Evolutionary conservation across 2,888 invertebrate species (phyloP), one percentile per base, ranked within the genome.

Genomic region (Cephus sareptanus): DNA sequence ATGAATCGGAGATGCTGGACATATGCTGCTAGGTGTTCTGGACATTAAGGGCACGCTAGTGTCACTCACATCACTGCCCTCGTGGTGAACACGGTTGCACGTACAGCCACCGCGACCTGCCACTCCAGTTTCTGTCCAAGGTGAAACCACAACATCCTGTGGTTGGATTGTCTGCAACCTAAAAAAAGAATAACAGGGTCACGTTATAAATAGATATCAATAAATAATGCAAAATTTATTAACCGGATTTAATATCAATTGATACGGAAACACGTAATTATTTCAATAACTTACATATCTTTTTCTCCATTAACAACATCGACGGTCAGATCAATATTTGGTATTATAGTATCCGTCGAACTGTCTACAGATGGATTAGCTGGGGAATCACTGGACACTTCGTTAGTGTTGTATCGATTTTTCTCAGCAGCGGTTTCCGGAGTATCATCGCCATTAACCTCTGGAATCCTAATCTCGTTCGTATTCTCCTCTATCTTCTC

Each of bases 11-110:
- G 94, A 94, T 75, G 94, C 93, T 34, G 93, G 93, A 85, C 92
- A 93, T 79, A 93, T 92, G 79, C 93, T 93, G 83, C 94, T 94
- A 11, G 94, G 94, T 30, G 94, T 94, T 84, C 93, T 92, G 11
- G 94, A 94, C 85, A 93, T 92, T 75, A 92, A 84, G 9, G 94
- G 93, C 4, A 85, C 87, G 37, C 90, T 90, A 40, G 88, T 88
- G 68, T 91, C 91, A 81, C 90, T 91, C 9, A 87, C 81, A 34
- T 91, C 91, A 73, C 89, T 90, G 75, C 88, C 89, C 69, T 91
- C 91, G 12, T 85, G 86, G 56, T 89, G 86, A 78, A 84, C 85
- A 77, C 87, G 86, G 81, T 83, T 87, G 80, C 88, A 89, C 31
- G 85, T 88, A 76, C 88, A 88, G 76, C 83, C 81, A 69, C 81